Evolutionary conservation across 2,888 invertebrate species (phyloP), one percentile per base, ranked within the genome.

Genomic region (Quadroppia sp.): DNA sequence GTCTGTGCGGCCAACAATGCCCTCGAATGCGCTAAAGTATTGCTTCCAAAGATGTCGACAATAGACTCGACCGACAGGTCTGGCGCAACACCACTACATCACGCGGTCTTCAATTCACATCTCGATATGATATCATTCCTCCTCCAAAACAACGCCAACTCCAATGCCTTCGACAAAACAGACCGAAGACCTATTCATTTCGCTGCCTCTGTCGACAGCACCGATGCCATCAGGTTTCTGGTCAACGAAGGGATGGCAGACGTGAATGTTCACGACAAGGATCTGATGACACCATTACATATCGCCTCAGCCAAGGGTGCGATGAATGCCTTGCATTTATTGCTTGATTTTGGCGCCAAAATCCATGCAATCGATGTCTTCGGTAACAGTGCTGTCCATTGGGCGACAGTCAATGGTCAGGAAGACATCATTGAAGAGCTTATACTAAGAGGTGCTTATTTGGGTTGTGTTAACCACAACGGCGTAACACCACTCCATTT

Each of bases 1-100:
- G 81, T 86, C 48, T 88, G 88, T 23, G 87, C 87, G 0, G 87
- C 87, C 2, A 87, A 87, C 79, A 87, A 87, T 79, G 85, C 87
- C 11, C 83, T 86, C 15, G 82, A 83, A 71, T 88, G 88, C 80
- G 86, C 87, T 0, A 84, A 85, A 77, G 81, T 82, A 61, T 79
- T 87, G 71, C 81, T 86, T n/a, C 84, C 84, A 7, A 25, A 64
- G 7, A 61, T 67, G 1, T 7, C 50, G 0, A 36, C 45, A 42
- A 72, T 83, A 64, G 81, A 82, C 77, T 77, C 80, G 7, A 77
- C 80, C 4, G 83, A 83, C 78, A 80, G 81, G 74, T 79, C 77
- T 70, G 82, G 82, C 11, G 25, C 53, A n/a, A 83, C 82, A 0
- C 81, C 82, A 77, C 79, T 83, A 48, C 83, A 83, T 77, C 81